Evolutionary conservation across 2,113 vertebrate genomes (phyloP).

Genomic region (Onychostruthus taczanowskii): DNA sequence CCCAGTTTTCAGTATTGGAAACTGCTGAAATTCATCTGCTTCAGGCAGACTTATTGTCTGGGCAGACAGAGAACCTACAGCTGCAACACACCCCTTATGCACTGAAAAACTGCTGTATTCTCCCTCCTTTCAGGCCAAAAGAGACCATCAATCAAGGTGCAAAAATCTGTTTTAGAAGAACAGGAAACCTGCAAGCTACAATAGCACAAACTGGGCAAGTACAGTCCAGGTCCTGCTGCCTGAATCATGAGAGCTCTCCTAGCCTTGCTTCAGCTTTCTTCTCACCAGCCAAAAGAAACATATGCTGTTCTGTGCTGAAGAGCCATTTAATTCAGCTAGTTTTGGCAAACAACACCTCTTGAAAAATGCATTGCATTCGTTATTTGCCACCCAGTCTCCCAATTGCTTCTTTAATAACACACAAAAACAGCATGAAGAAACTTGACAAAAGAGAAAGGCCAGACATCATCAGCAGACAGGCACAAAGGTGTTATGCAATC

Average conservation of each 20-base stretch:
- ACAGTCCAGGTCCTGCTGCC: not conserved
- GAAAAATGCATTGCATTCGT: not conserved
- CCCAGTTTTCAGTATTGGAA: not conserved
- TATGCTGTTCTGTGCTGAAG: not conserved
- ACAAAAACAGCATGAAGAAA: not conserved
- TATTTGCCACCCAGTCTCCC: not conserved
- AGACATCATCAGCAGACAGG: not conserved
- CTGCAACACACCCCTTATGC: not conserved
- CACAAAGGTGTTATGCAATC: not conserved
- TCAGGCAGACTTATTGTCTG: not conserved
- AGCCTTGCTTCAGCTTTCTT: not conserved
- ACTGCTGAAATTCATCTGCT: not conserved
- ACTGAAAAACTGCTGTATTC: not conserved
- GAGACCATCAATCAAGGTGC: not conserved
- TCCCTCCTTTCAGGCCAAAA: not conserved
- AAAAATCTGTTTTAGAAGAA: not conserved
- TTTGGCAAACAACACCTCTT: not conserved
- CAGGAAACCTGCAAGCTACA: not conserved
- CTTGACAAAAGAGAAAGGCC: not conserved
- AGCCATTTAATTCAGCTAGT: not conserved
- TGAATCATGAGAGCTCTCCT: not conserved
- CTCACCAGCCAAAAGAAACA: not conserved
- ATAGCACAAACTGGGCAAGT: not conserved
- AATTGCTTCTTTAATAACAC: not conserved
- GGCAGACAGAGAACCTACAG: not conserved